Conservation (phyloP, 2,888 invertebrate genomes). For the Eupithecia exiguata region DNA sequence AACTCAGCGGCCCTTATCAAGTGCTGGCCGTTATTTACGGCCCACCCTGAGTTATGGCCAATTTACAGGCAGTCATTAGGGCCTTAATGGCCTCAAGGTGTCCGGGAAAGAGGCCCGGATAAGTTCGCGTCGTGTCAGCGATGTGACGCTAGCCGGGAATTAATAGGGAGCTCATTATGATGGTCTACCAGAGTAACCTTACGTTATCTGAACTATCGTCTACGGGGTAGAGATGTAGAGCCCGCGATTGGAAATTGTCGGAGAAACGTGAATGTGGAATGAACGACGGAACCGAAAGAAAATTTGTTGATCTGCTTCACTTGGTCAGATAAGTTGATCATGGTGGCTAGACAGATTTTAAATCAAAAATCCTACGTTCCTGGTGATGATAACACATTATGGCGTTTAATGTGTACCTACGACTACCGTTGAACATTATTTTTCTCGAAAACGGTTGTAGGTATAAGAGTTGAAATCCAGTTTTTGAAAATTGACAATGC, state of each 20-base stretch:
- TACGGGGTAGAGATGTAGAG: neutral
- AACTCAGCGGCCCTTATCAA: slow-evolving; percentile 82
- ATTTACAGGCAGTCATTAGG: slow-evolving; percentile 83
- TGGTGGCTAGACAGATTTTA: no score
- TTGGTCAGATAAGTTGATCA: neutral
- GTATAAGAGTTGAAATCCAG: no score
- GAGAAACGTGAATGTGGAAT: neutral
- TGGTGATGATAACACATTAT: no score
- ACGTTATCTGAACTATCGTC: neutral
- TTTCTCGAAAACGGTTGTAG: no score
- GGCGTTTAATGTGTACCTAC: no score
- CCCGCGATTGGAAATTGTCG: neutral
- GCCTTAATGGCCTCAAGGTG: slow-evolving; percentile 82
- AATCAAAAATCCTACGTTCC: no score
- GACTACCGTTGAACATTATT: no score
- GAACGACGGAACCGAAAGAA: neutral
- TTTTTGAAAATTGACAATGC: neutral
- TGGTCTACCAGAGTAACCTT: slow-evolving; percentile 9
- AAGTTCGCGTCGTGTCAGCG: slow-evolving; percentile 72
- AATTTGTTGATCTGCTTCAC: neutral
- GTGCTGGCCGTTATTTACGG: slow-evolving; percentile 77
- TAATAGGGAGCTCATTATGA: slow-evolving; percentile 34
- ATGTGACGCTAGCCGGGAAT: slow-evolving; percentile 42
- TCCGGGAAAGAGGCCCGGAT: slow-evolving; percentile 76
- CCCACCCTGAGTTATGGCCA: slow-evolving; percentile 80